A percentile compares a stretch with the other conserved stretches of the same genome.
Conservation (phyloP, 2,113 vertebrate genomes). For the Orientallactaga bullata region DNA sequence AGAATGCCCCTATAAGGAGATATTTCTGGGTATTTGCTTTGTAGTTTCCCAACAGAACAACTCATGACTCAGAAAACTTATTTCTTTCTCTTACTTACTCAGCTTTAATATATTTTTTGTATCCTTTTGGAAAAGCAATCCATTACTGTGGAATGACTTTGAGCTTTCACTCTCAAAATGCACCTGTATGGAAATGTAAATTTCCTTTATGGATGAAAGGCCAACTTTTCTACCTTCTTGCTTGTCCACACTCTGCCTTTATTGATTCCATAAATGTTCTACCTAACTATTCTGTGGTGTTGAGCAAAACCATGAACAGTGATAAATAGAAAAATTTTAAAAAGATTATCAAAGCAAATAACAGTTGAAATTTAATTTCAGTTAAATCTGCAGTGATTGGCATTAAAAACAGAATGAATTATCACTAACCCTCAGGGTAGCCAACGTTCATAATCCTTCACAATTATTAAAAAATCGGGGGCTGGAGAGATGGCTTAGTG, state of each 20-base stretch:
- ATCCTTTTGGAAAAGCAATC: not conserved
- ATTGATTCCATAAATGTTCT: not conserved
- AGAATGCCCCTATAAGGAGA: not conserved
- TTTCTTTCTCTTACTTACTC: not conserved
- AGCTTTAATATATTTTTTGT: not conserved
- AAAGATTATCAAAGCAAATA: constrained; percentile 5
- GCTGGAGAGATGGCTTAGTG: too few relatives aligned
- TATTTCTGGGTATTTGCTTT: not conserved
- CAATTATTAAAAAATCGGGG: too few relatives aligned
- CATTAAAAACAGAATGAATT: not conserved
- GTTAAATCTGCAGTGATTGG: not conserved
- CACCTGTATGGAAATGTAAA: not conserved
- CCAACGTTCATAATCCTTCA: not conserved
- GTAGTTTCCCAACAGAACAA: not conserved
- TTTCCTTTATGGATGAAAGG: not conserved
- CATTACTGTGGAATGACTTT: constrained; percentile 8
- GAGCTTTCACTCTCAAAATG: not conserved
- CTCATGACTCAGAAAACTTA: not conserved
- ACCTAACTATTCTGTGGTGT: not conserved
- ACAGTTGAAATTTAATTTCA: not conserved
- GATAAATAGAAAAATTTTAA: not conserved
- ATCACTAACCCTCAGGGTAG: not conserved
- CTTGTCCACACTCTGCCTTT: not conserved
- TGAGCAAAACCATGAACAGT: not conserved
- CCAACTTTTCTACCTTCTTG: too few relatives aligned